Evolutionary conservation across 2,888 invertebrate species (phyloP), one percentile per base, ranked within the genome.

Genomic region (Celastrina argiolus): DNA sequence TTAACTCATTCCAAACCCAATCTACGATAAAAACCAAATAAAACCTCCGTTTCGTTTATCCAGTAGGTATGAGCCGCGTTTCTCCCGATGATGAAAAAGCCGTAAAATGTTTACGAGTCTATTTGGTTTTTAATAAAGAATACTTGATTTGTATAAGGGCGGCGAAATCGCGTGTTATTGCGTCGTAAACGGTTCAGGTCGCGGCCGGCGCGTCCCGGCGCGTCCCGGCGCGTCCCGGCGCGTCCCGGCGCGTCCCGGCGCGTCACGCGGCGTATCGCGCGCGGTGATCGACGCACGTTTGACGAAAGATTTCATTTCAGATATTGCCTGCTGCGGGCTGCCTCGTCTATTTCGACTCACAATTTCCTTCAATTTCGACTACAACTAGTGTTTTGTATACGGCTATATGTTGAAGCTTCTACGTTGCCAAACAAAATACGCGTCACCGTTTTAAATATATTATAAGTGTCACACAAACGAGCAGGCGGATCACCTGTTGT

Each of bases 71-170:
- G n/a, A n/a, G 28, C 2, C n/a, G 31, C 7, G 3, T 22, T 56
- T 59, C 16, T 8, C 34, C 31, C 61, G 18, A 61, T 36, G 22
- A 59, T 18, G 18, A 39, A 61, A 61, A 39, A 16, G 14, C 16
- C 61, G 12, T 39, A 18, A 36, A 61, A 22, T 16, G 12, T 61
- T 61, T 61, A 39, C 36, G 61, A 22, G 34, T 61, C 61, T 22
- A 61, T 61, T 61, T 61, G 18, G 39, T 61, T 61, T 61, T 61
- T 61, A 61, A 61, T 61, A 61, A 39, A 39, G 36, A 39, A 61
- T 39, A 61, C 36, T 61, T 61, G 61, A 61, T 61, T 61, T 61
- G 36, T 36, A 36, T 61, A 36, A 18, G 10, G 58, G 58, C 28
- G 58, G 58, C 3, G 58, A 31, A 58, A 58, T 28, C 28, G 58